A percentile compares a stretch with the other conserved stretches of the same genome.
Conservation (phyloP, 2,113 vertebrate species). For the Syrmaticus mikado region DNA sequence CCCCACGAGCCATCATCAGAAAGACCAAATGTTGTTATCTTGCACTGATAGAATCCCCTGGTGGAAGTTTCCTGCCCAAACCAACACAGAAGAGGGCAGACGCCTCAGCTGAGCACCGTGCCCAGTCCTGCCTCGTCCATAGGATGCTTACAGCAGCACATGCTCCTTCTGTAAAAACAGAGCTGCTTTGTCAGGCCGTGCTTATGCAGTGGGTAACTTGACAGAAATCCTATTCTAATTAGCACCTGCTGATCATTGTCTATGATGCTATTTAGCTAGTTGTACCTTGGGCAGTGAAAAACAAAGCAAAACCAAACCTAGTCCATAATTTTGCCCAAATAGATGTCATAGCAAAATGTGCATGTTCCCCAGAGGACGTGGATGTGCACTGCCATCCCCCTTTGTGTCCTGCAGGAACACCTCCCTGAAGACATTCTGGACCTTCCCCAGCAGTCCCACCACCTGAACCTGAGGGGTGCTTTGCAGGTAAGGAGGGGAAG, state of each 20-base stretch:
- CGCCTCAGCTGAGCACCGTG: fast-evolving
- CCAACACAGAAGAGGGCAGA: fast-evolving
- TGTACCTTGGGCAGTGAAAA: constrained; percentile 13
- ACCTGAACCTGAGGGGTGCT: background rate
- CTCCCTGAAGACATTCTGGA: background rate
- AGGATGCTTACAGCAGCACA: background rate
- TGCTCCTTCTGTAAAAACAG: background rate
- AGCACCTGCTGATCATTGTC: constrained; percentile 49
- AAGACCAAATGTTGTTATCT: background rate
- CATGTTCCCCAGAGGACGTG: background rate
- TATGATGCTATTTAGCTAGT: constrained; percentile 29
- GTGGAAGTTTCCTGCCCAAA: background rate
- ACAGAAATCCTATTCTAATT: constrained; percentile 59
- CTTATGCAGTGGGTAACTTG: constrained; percentile 41
- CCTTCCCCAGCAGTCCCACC: background rate
- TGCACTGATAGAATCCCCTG: background rate
- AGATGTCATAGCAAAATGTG: background rate
- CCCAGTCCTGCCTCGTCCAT: background rate
- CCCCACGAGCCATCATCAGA: fast-evolving
- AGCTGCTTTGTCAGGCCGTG: background rate
- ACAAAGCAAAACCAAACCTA: background rate
- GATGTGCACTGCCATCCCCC: fast-evolving
- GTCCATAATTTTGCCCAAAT: fast-evolving
- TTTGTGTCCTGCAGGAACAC: background rate
- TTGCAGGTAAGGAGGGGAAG: background rate